These are phyloP conservation scores for Tadarida brasiliensis DNA, from an alignment of 2,797 vertebrate genomes.

Conservation along the genomic window DNA sequence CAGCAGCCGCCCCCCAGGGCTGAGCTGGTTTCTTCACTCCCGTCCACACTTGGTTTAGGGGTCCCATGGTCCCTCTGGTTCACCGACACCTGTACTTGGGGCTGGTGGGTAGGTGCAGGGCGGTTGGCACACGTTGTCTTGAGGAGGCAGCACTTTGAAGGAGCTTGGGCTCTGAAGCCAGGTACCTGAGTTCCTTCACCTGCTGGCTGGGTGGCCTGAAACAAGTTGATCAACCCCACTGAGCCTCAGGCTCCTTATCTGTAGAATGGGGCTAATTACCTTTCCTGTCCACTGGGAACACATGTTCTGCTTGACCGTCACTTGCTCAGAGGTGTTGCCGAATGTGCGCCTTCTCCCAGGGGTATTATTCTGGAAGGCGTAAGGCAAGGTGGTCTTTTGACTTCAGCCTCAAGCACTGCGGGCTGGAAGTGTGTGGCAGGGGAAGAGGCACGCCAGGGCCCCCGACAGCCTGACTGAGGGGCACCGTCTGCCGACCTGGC, in stretches of 20 bases:
- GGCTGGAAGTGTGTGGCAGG: neutral
- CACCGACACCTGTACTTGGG: neutral
- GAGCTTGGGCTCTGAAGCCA: neutral
- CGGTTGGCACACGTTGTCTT: neutral
- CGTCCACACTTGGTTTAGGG: neutral
- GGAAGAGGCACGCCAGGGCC: neutral
- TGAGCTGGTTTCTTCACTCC: neutral
- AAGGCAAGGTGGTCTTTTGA: neutral
- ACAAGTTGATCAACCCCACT: neutral
- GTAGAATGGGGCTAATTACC: conserved; percentile 35
- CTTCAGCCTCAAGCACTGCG: neutral
- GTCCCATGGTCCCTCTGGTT: neutral
- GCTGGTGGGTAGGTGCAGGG: neutral
- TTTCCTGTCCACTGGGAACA: conserved; percentile 21
- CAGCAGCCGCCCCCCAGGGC: neutral
- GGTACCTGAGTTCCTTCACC: neutral
- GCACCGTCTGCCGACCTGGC: neutral
- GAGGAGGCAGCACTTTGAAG: neutral
- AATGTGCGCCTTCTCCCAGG: neutral
- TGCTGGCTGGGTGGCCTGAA: neutral
- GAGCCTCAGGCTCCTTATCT: neutral
- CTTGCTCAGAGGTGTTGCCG: neutral
- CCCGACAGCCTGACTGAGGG: neutral
- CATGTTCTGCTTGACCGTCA: neutral
- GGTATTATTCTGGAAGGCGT: neutral